Evolutionary conservation across 2,113 vertebrate species (phyloP).

Genomic region (Neotoma lepida): DNA sequence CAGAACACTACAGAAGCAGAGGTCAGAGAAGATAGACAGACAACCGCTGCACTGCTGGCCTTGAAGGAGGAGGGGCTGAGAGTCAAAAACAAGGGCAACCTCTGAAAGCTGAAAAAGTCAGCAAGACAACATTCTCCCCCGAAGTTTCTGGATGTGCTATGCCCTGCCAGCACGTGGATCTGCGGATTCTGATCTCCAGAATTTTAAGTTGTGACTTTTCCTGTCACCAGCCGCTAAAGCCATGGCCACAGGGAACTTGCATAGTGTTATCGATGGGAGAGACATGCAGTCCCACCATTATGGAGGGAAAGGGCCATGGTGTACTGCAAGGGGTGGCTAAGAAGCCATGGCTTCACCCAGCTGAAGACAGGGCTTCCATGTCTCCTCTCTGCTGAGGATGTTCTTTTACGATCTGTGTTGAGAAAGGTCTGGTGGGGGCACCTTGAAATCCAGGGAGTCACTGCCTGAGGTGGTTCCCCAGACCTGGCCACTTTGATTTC

Average conservation of each 20-base stretch:
- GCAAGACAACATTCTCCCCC: too few relatives aligned
- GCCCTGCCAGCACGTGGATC: too few relatives aligned
- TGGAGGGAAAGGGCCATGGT: fast-evolving
- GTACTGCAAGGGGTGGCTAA: background rate
- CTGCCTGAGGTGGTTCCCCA: background rate
- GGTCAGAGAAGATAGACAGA: background rate
- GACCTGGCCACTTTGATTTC: background rate
- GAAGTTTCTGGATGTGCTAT: background rate
- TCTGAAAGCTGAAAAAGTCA: background rate
- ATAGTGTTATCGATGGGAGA: background rate
- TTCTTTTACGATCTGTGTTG: fast-evolving
- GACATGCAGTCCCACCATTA: fast-evolving
- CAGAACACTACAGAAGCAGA: background rate
- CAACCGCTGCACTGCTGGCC: fast-evolving
- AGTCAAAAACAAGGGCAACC: background rate
- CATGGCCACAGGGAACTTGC: background rate
- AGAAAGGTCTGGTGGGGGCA: background rate
- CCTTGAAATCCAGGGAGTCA: background rate
- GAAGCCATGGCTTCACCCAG: background rate
- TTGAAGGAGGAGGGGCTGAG: fast-evolving
- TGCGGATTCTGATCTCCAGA: background rate
- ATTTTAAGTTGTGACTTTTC: background rate
- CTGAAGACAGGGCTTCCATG: fast-evolving
- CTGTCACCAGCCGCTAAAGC: fast-evolving
- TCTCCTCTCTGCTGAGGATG: background rate